Base-by-base conservation (phyloP, 2,797 vertebrate genomes). In the Staurois parvus region DNA sequence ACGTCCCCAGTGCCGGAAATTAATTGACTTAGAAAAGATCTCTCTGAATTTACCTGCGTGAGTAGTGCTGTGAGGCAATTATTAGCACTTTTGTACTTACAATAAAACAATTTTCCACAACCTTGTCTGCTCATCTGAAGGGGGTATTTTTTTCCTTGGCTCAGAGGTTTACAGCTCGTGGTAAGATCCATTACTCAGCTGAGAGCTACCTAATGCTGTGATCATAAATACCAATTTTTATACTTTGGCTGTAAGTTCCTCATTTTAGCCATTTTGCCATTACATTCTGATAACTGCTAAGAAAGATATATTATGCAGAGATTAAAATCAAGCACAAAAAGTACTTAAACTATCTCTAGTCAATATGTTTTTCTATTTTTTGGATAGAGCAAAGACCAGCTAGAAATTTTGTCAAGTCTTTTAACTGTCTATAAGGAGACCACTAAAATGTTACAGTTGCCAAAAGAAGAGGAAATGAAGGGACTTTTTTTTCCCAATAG, bases 31-130 rank as follows among this genome's bases (percentile, higher is more conserved):
- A 77, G 81, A 87, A 87, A 83, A 87, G 76, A 87, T 87, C 81
- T 86, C 79, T 87, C 59, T 72, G 85, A 87, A 87, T 87, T 83
- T 83, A 87, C 85, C 81, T 87, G 85, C 42, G 76, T 87, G 85
- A 84, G 83, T 87, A 84, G 72, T 83, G 81, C 85, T 87, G 81
- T 68, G 67, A 87, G 85, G 85, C 85, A 87, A 87, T 87, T 87
- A 83, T 87, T 87, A 79, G 75, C 70, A 87, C 85, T 87, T 83
- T 87, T 87, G 80, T 87, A 83, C 85, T 87, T 87, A 87, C 85
- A 83, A 87, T 87, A 87, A 87, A 87, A 87, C 85, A 83, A 87
- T 87, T 87, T 87, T 87, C 85, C 80, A 83, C 85, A 87, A 79
- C 75, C 85, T 83, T 42, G 69, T 87, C 74, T 86, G 85, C 79